Base-by-base conservation (phyloP, 2,888 invertebrate species). In the Andricus quercusramuli region DNA sequence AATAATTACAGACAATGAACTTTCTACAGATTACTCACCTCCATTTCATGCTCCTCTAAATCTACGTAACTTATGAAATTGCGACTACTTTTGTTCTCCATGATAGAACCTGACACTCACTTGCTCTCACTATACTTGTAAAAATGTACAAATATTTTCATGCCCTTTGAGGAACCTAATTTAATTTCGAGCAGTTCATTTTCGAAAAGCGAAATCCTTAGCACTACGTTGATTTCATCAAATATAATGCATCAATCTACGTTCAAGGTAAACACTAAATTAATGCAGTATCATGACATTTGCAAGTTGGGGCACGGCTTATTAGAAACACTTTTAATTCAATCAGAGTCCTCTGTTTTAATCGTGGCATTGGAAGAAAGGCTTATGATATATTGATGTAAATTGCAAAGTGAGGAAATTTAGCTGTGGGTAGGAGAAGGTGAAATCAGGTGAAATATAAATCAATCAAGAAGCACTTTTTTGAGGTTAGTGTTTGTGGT, bases 51-150 rank as follows among this genome's bases (percentile, higher is more conserved):
- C 81, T 93, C 93, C 83, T 93, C 92, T 79, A 93, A 90, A 70
- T 92, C 93, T 29, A 93, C 92, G 82, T 93, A 93, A 83, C 93
- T 93, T 85, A 93, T 92, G 84, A 93, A 93, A 87, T 93, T 93
- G 81, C 93, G 93, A 79, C 91, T 90, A 85, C 90, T 91, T 88
- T 91, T 93, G 85, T 86, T 91, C 85, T 92, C 92, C 91, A 91
- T 92, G 70, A 78, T 78, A 79, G 59, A 56, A 59, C 41, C 47
- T 8, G 3, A 47, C 17, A 47, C 47, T 47, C 47, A 41, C 41
- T 41, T 17, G 20, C 47, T n/a, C 11, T 29, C 51, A 20, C 70
- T 32, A 59, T 74, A 37, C 37, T 74, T 22, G 32, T n/a, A 20
- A 8, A 70, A 47, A 32, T 25, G 29, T 11, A 70, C 20, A 51